Percentiles rank a stretch among this genome's conserved stretches.
These are phyloP conservation scores for Thamnophis sirtalis DNA, from an alignment of 2,113 vertebrate genomes.

Conservation along the genomic window DNA sequence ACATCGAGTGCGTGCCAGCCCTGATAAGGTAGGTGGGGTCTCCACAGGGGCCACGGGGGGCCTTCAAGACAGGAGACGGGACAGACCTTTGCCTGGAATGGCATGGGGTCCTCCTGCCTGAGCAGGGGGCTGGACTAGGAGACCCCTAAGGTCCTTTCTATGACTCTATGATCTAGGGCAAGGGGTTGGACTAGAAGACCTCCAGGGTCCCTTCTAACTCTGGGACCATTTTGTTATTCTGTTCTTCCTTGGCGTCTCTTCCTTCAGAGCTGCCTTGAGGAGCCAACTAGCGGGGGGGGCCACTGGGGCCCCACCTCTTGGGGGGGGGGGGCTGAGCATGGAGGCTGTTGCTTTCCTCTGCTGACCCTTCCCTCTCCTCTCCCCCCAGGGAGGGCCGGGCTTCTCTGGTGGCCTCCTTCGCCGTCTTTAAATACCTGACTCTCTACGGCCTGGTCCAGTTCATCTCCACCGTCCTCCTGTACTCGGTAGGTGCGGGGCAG, in stretches of 20 bases:
- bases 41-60: too few species aligned
- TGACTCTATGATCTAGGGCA: too few species aligned
- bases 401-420: constrained; percentile 67
- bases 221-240: too few species aligned
- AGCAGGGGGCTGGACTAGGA: too few species aligned
- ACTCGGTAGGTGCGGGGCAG: constrained; percentile 60
- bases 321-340: neutral
- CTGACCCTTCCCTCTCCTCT: neutral
- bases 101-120: neutral
- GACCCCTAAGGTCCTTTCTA: too few species aligned
- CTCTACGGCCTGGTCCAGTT: constrained; percentile 62
- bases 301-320: too few species aligned
- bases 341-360: neutral
- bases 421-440: constrained; percentile 69
- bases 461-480: constrained; percentile 60
- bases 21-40: constrained; percentile 57
- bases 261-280: neutral
- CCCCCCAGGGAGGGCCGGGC: constrained; percentile 65
- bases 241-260: neutral
- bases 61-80: too few species aligned
- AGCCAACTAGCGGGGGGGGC: neutral
- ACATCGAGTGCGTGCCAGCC: constrained; percentile 60
- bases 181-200: neutral
- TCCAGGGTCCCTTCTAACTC: neutral
- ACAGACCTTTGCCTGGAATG: too few species aligned